These are phyloP conservation scores for Apomyelois bistriatella DNA, from an alignment of 2,888 invertebrate species.

Conservation along the genomic window DNA sequence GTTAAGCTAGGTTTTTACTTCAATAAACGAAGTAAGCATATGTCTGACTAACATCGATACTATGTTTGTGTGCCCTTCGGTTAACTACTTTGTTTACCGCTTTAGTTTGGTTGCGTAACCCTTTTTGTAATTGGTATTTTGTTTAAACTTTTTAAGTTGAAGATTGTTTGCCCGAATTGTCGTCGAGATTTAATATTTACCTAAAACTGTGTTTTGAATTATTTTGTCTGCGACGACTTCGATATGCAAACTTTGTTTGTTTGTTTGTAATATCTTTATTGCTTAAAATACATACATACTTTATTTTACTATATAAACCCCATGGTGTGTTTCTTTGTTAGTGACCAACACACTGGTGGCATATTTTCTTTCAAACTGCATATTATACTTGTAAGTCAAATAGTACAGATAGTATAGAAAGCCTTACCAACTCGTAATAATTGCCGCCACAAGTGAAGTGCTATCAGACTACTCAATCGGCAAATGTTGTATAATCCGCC, in stretches of 20 bases:
- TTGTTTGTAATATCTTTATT: too few relatives aligned
- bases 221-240: too few relatives aligned
- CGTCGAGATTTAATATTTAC: too few relatives aligned
- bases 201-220: too few relatives aligned
- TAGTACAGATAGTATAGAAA: not conserved
- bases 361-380: too few relatives aligned
- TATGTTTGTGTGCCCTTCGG: slow-evolving; percentile 41
- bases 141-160: not conserved
- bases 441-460: not conserved
- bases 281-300: too few relatives aligned
- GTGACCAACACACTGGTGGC: too few relatives aligned
- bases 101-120: slow-evolving; percentile 41
- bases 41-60: slow-evolving; percentile 3
- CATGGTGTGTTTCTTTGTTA: too few relatives aligned
- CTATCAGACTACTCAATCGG: not conserved
- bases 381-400: too few relatives aligned
- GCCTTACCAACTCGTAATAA: not conserved
- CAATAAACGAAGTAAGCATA: not conserved
- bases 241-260: too few relatives aligned
- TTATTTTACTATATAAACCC: too few relatives aligned
- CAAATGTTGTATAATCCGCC: slow-evolving; percentile 1
- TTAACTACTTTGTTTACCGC: slow-evolving; percentile 53
- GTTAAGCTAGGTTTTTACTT: not conserved
- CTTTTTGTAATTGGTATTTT: not conserved
- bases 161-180: not conserved